Evolutionary conservation across 2,888 invertebrate species (phyloP).

Genomic region (Magallana nippona): DNA sequence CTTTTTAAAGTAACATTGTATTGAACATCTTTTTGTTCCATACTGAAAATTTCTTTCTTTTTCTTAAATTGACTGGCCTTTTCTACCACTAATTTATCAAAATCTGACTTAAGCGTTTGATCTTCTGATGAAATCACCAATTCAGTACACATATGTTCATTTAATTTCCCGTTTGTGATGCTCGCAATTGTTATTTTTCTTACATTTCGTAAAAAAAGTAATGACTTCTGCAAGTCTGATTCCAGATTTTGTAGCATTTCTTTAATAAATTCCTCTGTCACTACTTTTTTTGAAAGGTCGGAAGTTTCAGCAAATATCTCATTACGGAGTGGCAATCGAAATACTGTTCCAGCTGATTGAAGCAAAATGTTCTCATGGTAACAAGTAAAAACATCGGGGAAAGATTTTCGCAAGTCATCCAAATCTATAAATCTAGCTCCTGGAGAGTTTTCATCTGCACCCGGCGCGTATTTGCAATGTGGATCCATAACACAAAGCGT

Average conservation of each 20-base stretch:
- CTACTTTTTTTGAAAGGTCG: constrained; percentile 28
- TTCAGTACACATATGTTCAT: constrained; percentile 37
- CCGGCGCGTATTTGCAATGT: constrained; percentile 68
- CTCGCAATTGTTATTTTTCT: constrained; percentile 49
- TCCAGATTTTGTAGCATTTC: constrained; percentile 46
- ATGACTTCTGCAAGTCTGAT: constrained; percentile 44
- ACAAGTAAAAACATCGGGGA: constrained; percentile 52
- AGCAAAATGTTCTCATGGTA: constrained; percentile 52
- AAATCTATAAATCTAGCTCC: constrained; percentile 52
- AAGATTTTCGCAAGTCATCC: constrained; percentile 28
- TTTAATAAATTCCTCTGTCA: constrained; percentile 32
- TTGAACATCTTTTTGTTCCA: constrained; percentile 8
- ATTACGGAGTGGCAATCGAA: constrained; percentile 57
- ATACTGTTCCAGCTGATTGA: constrained; percentile 53
- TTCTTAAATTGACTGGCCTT: background rate
- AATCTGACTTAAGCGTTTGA: constrained; percentile 32
- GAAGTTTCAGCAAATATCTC: constrained; percentile 34
- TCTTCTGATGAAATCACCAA: constrained; percentile 44
- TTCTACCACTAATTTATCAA: constrained; percentile 41
- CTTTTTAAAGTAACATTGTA: constrained; percentile 48
- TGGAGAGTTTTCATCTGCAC: constrained; percentile 50
- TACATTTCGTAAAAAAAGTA: constrained; percentile 58
- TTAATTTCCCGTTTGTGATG: constrained; percentile 13
- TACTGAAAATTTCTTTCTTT: background rate
- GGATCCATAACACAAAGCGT: constrained; percentile 75